A percentile compares a stretch with the other conserved stretches of the same genome.
These are phyloP conservation scores for Bellardia pandia DNA, from an alignment of 2,888 invertebrate genomes.

Conservation along the genomic window DNA sequence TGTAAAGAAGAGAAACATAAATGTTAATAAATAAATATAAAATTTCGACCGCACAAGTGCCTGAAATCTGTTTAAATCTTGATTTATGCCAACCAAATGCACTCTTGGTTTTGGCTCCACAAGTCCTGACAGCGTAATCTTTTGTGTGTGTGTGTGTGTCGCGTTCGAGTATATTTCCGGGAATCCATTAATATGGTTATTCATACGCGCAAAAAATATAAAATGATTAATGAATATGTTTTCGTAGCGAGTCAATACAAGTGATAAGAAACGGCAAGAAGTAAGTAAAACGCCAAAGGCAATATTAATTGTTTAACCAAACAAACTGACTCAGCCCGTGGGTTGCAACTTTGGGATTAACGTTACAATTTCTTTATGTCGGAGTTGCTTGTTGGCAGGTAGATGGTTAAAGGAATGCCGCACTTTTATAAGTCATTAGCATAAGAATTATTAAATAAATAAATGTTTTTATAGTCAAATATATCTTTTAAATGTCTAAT, in stretches of 20 bases:
- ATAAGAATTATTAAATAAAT: too few relatives aligned
- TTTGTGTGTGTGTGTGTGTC: background rate
- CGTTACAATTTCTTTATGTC: background rate
- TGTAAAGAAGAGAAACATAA: background rate
- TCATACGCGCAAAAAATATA: background rate
- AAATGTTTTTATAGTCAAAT: too few relatives aligned
- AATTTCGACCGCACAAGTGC: slow-evolving; percentile 53
- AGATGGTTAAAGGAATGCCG: too few relatives aligned
- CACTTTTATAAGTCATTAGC: too few relatives aligned
- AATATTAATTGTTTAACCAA: background rate
- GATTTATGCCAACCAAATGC: slow-evolving; percentile 64
- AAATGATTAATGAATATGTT: slow-evolving; percentile 60
- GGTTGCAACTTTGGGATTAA: background rate
- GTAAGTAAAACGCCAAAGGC: background rate
- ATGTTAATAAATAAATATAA: slow-evolving; percentile 46
- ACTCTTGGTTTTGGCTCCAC: slow-evolving; percentile 52
- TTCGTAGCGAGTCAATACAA: slow-evolving; percentile 40
- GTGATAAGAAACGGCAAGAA: background rate
- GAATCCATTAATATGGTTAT: slow-evolving; percentile 40
- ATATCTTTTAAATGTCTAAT: too few relatives aligned
- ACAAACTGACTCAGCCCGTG: background rate
- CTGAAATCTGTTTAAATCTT: slow-evolving; percentile 59
- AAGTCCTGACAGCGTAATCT: slow-evolving; percentile 5
- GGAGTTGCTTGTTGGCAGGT: background rate
- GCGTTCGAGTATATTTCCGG: background rate